These are phyloP conservation scores for Atethmia centrago DNA, from an alignment of 2,888 invertebrate species.

Conservation along the genomic window DNA sequence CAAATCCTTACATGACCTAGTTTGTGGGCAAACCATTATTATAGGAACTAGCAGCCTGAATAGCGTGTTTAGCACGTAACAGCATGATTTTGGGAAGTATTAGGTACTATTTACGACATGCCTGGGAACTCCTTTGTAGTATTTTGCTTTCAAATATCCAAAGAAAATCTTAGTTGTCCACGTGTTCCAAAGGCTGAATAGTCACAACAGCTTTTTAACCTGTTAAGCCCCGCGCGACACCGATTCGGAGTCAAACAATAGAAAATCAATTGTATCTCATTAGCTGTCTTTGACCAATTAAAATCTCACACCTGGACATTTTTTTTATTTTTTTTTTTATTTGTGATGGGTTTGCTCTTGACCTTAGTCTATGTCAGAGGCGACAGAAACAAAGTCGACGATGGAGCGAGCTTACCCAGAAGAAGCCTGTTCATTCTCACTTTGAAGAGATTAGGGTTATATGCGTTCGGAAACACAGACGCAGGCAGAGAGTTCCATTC, in stretches of 20 bases:
- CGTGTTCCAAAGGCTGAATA: background rate
- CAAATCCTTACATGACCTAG: slow-evolving; percentile 12
- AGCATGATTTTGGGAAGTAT: background rate
- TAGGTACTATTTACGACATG: background rate
- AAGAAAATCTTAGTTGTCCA: background rate
- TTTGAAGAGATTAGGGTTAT: too few species aligned
- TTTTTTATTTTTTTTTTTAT: too few species aligned
- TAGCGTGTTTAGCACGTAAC: background rate
- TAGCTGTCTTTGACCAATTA: too few species aligned
- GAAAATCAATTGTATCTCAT: too few species aligned
- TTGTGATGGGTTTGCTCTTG: too few species aligned
- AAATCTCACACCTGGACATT: background rate
- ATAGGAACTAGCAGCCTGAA: background rate
- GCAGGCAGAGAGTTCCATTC: too few species aligned
- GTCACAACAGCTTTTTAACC: background rate
- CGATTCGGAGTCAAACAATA: too few species aligned
- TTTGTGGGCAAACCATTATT: slow-evolving; percentile 8
- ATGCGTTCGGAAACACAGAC: too few species aligned
- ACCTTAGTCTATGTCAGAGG: too few species aligned
- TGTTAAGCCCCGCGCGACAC: background rate
- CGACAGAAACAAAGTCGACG: too few species aligned
- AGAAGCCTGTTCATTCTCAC: too few species aligned
- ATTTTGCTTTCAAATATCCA: background rate
- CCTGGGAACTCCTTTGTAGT: background rate
- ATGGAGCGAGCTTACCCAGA: too few species aligned